A percentile compares a stretch with the other conserved stretches of the same genome.
Conservation (phyloP, 2,888 invertebrate genomes). For the Ophonus ardosiacus region DNA sequence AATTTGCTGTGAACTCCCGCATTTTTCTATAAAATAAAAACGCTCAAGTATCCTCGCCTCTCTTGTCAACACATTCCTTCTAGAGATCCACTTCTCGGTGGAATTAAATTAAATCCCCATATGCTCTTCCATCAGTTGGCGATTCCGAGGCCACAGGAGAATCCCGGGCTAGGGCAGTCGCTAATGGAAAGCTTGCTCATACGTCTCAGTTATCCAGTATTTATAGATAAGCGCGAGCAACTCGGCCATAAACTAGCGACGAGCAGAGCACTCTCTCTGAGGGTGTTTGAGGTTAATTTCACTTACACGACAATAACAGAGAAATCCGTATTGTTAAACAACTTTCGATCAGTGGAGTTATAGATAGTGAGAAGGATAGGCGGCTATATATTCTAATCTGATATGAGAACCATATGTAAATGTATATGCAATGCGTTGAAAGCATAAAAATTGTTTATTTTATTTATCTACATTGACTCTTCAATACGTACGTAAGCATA, state of each 20-base stretch:
- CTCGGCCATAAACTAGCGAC: constrained; percentile 42
- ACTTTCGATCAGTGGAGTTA: neutral
- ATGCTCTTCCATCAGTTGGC: neutral
- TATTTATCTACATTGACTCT: too few species aligned
- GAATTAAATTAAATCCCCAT: neutral
- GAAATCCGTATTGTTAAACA: neutral
- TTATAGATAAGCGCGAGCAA: constrained; percentile 35
- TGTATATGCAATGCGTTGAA: neutral
- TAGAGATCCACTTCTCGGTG: neutral
- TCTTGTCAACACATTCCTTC: too few species aligned
- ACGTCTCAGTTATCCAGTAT: constrained; percentile 41
- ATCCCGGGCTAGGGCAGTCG: neutral
- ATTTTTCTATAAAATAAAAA: too few species aligned
- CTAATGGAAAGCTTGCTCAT: constrained; percentile 40
- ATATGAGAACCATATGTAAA: neutral
- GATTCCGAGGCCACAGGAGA: constrained; percentile 1
- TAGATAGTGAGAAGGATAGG: neutral
- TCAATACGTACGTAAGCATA: too few species aligned
- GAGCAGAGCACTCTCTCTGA: neutral
- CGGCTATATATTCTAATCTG: too few species aligned
- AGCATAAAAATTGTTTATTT: neutral
- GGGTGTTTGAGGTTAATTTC: constrained; percentile 34
- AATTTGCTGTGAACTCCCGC: too few species aligned
- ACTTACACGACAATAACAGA: constrained; percentile 19
- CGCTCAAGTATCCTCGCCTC: too few species aligned